Evolutionary conservation across 2,113 vertebrate species (phyloP), one percentile per base, ranked within the genome.

Genomic region (Callipepla californica): DNA sequence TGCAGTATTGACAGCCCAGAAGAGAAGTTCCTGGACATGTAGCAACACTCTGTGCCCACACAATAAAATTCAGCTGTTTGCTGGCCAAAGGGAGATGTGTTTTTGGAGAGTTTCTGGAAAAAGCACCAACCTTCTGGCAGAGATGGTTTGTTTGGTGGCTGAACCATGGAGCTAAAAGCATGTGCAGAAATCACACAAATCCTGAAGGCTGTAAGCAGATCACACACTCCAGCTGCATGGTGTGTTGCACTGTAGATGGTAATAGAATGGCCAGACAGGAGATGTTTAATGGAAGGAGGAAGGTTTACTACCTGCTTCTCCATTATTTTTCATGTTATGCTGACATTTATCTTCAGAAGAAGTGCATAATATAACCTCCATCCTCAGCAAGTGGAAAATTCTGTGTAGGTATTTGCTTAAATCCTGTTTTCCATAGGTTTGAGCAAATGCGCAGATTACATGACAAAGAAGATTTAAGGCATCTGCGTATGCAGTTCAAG

Each of bases 61-160:
- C 4, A 8, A 45, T 20, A 25, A 21, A 73, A 69, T 30, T 34
- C 11, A 73, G 17, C 36, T 5, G 6, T 40, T 74, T 55, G 19
- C 58, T 63, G 40, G n/a, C n/a, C 45, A 84, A 38, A 57, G 22
- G 38, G 14, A 78, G 77, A 66, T 1, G 1, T 0, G 9, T 10
- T 19, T 79, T 76, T 84, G 58, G 48, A 87, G 20, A 3, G 3
- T 1, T 2, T 61, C 48, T 65, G 30, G 45, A 80, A 92, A 19
- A 83, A 90, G n/a, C 34, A 75, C 4, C 38, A n/a, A 28, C 15
- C 5, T 75, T 72, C 32, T 26, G 40, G 18, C 70, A 61, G 67
- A n/a, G n/a, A n/a, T n/a, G n/a, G n/a, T 0, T 0, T 36, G 3
- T 55, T 47, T 72, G n/a, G 0, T 61, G 47, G 22, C 25, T 30